Evolutionary conservation across 2,888 invertebrate genomes (phyloP).

Genomic region (Nesidiocoris tenuis): DNA sequence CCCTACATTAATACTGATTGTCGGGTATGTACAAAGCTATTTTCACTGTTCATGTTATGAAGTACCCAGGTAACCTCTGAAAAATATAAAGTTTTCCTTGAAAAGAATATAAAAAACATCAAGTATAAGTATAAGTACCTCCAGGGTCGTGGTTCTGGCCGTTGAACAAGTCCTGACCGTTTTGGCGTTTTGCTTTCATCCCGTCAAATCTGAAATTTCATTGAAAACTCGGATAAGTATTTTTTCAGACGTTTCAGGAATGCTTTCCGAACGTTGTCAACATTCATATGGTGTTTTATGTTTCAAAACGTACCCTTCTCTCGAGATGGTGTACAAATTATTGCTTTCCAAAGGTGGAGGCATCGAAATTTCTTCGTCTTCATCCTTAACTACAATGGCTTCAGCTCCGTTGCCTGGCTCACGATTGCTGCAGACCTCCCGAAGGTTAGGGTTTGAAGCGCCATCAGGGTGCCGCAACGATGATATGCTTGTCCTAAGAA

Average conservation of each 20-base stretch:
- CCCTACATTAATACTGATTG: too few relatives aligned
- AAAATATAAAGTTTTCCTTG: too few relatives aligned
- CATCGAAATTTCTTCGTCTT: conserved; percentile 50
- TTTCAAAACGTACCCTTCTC: conserved; percentile 40
- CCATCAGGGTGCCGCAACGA: conserved; percentile 81
- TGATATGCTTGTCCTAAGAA: conserved; percentile 49
- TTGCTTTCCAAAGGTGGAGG: conserved; percentile 50
- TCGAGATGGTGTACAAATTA: conserved; percentile 38
- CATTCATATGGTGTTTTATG: too few relatives aligned
- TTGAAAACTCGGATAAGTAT: too few relatives aligned
- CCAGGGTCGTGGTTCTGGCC: conserved; percentile 46
- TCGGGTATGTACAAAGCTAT: too few relatives aligned
- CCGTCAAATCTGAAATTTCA: conserved; percentile 45
- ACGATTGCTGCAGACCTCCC: conserved; percentile 59
- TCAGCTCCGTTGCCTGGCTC: conserved; percentile 50
- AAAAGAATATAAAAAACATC: too few relatives aligned
- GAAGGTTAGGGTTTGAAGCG: conserved; percentile 87
- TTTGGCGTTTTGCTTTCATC: conserved; percentile 39
- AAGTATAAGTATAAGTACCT: conserved; percentile 46
- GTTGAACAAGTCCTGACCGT: conserved; percentile 32
- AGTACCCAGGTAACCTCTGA: too few relatives aligned
- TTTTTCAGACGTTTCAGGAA: too few relatives aligned
- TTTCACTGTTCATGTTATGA: too few relatives aligned
- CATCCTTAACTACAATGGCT: conserved; percentile 43
- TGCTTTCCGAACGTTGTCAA: too few relatives aligned